phyloP scores from a whole-genome alignment of 2,888 invertebrate species.

The Pseudolycoriella hygida region DNA sequence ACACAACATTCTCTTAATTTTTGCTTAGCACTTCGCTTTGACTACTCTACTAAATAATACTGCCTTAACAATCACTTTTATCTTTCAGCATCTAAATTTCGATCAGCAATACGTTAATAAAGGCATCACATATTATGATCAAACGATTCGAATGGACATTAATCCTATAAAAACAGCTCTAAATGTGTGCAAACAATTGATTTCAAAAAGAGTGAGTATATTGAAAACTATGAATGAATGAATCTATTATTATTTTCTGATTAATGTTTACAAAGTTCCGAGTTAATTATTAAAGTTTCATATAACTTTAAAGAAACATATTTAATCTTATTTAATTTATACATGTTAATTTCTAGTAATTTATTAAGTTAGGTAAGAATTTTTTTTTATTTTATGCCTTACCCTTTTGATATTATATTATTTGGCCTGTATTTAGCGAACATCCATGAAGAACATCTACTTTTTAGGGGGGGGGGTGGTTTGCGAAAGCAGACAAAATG shows the following conservation, averaged over 20 bases:
- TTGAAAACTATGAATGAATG: constrained; percentile 1
- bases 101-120: constrained; percentile 65
- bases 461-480: no score
- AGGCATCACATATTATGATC: constrained; percentile 73
- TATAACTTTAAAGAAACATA: no score
- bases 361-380: no score
- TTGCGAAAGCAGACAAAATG: no score
- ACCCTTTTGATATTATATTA: no score
- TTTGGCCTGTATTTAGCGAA: no score
- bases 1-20: background rate
- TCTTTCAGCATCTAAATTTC: constrained; percentile 69
- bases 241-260: background rate
- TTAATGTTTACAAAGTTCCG: background rate
- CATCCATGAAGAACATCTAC: no score
- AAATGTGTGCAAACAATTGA: constrained; percentile 81
- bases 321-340: no score
- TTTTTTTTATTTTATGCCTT: no score
- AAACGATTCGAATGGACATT: constrained; percentile 81
- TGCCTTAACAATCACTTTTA: no score
- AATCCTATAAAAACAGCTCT: constrained; percentile 91
- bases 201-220: constrained; percentile 55
- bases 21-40: background rate
- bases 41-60: background rate
- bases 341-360: no score
- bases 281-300: no score